Conservation (phyloP, 2,113 vertebrate species). For the Sinosuthora webbiana region DNA sequence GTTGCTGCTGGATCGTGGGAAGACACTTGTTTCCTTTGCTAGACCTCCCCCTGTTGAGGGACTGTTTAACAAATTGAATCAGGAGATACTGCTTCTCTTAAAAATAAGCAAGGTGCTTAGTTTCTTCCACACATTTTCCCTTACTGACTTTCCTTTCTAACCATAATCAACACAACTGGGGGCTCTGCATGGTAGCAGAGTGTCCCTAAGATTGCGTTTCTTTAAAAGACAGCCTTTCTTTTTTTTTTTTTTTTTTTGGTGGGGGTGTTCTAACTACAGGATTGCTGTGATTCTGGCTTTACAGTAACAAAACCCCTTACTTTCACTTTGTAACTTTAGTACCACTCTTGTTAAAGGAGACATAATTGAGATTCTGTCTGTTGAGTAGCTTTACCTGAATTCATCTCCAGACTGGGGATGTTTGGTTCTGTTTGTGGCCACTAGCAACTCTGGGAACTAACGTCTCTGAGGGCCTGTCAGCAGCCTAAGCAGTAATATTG, state of each 20-base stretch:
- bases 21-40: not conserved
- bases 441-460: not conserved
- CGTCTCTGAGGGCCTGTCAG: not conserved
- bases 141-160: not conserved
- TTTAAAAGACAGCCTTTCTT: not conserved
- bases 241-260: not conserved
- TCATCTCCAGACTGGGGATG: not conserved
- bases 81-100: not conserved
- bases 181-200: not conserved
- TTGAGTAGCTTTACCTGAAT: not conserved
- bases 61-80: not conserved
- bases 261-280: not conserved
- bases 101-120: not conserved
- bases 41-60: not conserved
- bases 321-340: not conserved
- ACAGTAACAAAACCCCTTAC: accelerated
- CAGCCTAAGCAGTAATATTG: not conserved
- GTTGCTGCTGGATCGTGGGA: not conserved
- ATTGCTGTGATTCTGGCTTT: not conserved
- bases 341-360: not conserved
- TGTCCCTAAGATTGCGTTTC: not conserved
- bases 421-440: not conserved
- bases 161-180: not conserved
- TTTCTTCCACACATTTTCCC: not conserved
- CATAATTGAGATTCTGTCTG: not conserved